These are phyloP conservation scores for Garrulus glandarius DNA, from an alignment of 2,797 vertebrate species.

Conservation along the genomic window DNA sequence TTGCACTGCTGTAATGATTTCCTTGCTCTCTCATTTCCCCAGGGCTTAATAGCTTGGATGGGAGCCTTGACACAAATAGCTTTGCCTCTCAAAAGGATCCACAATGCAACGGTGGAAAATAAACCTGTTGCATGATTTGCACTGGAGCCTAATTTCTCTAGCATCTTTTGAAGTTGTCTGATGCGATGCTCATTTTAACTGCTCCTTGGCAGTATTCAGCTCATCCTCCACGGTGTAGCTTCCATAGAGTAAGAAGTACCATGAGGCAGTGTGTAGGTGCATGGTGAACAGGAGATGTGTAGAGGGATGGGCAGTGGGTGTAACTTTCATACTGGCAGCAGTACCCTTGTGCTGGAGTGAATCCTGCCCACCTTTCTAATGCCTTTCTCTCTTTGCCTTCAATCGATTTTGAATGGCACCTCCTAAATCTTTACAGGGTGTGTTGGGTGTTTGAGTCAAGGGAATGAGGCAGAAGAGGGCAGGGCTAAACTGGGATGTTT, in stretches of 20 bases:
- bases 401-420: not conserved
- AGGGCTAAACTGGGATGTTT: not conserved
- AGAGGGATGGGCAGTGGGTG: not conserved
- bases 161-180: not conserved
- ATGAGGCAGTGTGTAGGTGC: fast-evolving
- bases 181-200: not conserved
- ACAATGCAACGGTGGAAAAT: not conserved
- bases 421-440: not conserved
- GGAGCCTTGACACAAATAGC: not conserved
- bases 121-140: not conserved
- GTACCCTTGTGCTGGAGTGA: not conserved
- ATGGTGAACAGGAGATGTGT: fast-evolving
- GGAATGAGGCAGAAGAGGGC: fast-evolving
- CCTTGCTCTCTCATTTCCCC: not conserved
- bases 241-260: not conserved
- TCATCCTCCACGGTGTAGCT: fast-evolving
- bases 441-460: not conserved
- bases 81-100: not conserved
- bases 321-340: not conserved
- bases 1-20: constrained; percentile 13
- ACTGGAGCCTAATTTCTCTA: not conserved
- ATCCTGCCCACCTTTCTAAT: not conserved
- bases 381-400: not conserved
- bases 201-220: not conserved
- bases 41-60: not conserved